phyloP scores from a whole-genome alignment of 2,113 vertebrate genomes.

The Nycticryphes semicollaris region DNA sequence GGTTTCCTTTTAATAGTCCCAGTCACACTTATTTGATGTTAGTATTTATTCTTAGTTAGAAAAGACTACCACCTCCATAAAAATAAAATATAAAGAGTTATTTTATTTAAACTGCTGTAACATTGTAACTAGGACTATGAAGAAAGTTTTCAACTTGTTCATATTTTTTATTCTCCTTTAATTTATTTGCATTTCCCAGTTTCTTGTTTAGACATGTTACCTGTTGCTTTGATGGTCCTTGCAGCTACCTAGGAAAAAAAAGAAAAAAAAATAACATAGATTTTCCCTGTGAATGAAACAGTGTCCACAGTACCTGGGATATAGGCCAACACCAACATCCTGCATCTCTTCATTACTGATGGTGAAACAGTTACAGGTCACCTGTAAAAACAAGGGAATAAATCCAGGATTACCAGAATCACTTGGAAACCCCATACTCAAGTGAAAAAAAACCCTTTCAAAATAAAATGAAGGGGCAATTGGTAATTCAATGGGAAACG shows the following conservation, averaged over 20 bases:
- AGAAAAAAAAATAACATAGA: not conserved
- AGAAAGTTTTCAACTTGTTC: not conserved
- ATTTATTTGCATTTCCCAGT: slow-evolving; percentile 41
- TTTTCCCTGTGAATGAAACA: slow-evolving; percentile 59
- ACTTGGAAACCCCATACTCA: slow-evolving; percentile 10
- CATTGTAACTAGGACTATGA: not conserved
- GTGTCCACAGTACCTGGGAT: slow-evolving; percentile 86
- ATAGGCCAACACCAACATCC: slow-evolving; percentile 92
- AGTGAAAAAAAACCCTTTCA: slow-evolving; percentile 4
- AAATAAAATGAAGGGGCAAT: slow-evolving; percentile 39
- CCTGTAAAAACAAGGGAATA: slow-evolving; percentile 79
- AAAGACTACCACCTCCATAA: not conserved
- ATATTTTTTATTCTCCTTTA: not conserved
- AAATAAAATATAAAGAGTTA: not conserved
- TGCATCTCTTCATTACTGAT: slow-evolving; percentile 96
- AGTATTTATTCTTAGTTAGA: not conserved
- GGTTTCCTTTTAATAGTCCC: not conserved
- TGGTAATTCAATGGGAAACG: slow-evolving; percentile 38
- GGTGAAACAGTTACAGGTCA: slow-evolving; percentile 96
- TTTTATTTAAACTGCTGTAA: not conserved
- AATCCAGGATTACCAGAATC: slow-evolving; percentile 50
- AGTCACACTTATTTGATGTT: not conserved
- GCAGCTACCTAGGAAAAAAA: not conserved
- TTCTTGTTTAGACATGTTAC: not conserved
- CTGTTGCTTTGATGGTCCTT: not conserved